These are phyloP conservation scores for Sitta carolinensis DNA, from an alignment of 2,797 vertebrate genomes.

Conservation along the genomic window DNA sequence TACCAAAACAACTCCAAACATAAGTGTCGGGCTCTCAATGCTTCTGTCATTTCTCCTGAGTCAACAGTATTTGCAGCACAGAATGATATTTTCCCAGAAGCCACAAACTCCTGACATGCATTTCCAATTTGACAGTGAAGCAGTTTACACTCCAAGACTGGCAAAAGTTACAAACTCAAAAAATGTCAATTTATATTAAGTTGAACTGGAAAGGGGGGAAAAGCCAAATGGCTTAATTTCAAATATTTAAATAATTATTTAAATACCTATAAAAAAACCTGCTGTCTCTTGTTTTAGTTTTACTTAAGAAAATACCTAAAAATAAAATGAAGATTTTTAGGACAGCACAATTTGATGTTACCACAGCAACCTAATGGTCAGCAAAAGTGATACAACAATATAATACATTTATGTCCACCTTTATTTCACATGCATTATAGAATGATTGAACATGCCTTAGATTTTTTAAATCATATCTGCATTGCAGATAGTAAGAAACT, in stretches of 20 bases:
- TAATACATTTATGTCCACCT: background rate
- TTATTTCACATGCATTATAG: background rate
- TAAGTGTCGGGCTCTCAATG: background rate
- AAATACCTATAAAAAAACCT: background rate
- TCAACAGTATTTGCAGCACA: background rate
- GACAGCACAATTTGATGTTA: background rate
- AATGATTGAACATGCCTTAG: background rate
- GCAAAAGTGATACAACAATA: background rate
- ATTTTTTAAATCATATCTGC: background rate
- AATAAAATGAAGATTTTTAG: background rate
- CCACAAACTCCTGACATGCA: background rate
- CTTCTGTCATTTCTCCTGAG: background rate
- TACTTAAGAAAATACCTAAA: background rate
- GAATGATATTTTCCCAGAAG: background rate
- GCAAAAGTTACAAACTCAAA: background rate
- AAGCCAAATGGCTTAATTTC: background rate
- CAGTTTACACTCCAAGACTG: background rate
- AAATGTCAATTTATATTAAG: background rate
- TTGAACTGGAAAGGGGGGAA: background rate
- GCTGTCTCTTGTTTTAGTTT: background rate
- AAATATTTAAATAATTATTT: background rate
- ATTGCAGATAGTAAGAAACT: conserved; percentile 11
- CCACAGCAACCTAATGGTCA: background rate
- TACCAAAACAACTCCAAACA: background rate
- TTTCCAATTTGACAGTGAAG: background rate